These are phyloP conservation scores for Luehdorfia chinensis DNA, from an alignment of 1,140 invertebrate genomes.

Conservation along the genomic window DNA sequence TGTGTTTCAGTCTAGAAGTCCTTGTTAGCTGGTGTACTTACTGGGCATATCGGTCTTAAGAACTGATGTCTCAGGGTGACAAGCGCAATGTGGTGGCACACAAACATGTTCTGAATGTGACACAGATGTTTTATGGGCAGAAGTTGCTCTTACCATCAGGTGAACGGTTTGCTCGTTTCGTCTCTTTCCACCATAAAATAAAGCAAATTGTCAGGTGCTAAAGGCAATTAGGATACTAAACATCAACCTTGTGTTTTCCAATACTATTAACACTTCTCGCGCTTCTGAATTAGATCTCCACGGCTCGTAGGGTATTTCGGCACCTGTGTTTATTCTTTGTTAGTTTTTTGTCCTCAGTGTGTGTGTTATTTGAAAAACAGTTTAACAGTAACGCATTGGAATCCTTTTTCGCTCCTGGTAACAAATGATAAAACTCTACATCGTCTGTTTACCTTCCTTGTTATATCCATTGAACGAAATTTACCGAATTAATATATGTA, in stretches of 20 bases:
- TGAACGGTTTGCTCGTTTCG: no score
- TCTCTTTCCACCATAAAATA: no score
- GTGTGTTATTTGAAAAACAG: constrained; percentile 9
- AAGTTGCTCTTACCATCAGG: no score
- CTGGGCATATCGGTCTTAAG: no score
- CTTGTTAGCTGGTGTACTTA: no score
- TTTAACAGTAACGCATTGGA: not conserved
- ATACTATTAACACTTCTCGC: constrained; percentile 34
- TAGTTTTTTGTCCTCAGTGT: constrained; percentile 20
- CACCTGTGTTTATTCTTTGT: constrained; percentile 49
- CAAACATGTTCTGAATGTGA: no score
- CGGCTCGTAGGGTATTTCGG: constrained; percentile 11
- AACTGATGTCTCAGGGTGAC: no score
- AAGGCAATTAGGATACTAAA: constrained; percentile 14
- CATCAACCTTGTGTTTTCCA: constrained; percentile 17
- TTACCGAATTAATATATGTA: no score
- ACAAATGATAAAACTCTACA: not conserved
- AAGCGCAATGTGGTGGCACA: no score
- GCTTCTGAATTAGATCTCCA: constrained; percentile 30
- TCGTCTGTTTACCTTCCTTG: not conserved
- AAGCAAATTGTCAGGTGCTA: constrained; percentile 15
- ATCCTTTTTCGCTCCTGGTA: not conserved
- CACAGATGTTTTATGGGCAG: no score
- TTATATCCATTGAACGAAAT: no score
- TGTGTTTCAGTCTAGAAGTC: no score